phyloP scores from a whole-genome alignment of 2,113 vertebrate species.

The Dicentrarchus labrax region DNA sequence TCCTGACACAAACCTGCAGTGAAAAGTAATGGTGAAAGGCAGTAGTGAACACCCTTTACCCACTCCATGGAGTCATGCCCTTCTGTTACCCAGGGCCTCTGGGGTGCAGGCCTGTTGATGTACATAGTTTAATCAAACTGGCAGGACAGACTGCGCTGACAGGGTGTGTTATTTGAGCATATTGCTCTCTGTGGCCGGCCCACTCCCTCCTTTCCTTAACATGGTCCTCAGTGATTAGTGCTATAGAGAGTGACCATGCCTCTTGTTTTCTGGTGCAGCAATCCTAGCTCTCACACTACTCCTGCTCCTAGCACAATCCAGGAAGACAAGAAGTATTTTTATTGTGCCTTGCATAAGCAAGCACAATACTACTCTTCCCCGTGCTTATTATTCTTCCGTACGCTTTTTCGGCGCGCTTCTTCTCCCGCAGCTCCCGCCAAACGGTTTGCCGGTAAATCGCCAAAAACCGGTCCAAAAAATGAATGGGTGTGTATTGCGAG shows the following conservation, averaged over 20 bases:
- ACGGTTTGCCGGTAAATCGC: too few species aligned
- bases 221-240: slow-evolving; percentile 26
- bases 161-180: slow-evolving; percentile 59
- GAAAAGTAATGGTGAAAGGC: slow-evolving; percentile 59
- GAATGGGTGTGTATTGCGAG: too few species aligned
- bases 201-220: slow-evolving; percentile 29
- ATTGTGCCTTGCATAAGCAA: too few species aligned
- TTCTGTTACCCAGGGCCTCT: slow-evolving; percentile 56
- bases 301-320: neutral
- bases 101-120: slow-evolving; percentile 60
- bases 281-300: neutral
- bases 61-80: slow-evolving; percentile 41
- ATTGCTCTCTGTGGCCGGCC: slow-evolving; percentile 50
- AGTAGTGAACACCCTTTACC: slow-evolving; percentile 58
- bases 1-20: slow-evolving; percentile 48
- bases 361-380: too few species aligned
- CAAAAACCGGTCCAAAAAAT: too few species aligned
- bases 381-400: too few species aligned
- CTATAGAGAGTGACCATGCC: slow-evolving; percentile 1
- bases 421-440: too few species aligned
- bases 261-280: slow-evolving; percentile 19
- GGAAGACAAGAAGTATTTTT: neutral
- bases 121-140: slow-evolving; percentile 72
- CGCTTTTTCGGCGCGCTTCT: too few species aligned
- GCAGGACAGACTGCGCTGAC: slow-evolving; percentile 62